A percentile compares a stretch with the other conserved stretches of the same genome.
Evolutionary conservation across 1,140 invertebrate genomes (phyloP).

Genomic region (Diorhabda elongata): DNA sequence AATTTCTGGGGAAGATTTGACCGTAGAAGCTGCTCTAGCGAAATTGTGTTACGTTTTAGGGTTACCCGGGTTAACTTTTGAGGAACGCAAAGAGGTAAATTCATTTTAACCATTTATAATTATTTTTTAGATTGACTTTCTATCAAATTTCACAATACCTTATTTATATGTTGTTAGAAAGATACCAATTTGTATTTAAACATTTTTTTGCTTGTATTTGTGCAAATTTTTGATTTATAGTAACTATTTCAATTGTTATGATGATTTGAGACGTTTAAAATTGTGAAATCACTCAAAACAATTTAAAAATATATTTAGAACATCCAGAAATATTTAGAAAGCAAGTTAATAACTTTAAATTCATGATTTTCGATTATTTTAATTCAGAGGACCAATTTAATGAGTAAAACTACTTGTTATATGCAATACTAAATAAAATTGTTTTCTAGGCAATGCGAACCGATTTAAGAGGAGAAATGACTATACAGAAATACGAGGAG

Average conservation of each 20-base stretch:
- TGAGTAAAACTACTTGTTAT: no score
- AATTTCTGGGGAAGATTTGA: constrained; percentile 90
- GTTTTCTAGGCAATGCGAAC: constrained; percentile 68
- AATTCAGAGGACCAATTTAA: no score
- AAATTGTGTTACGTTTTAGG: constrained; percentile 86
- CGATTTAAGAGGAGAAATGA: constrained; percentile 70
- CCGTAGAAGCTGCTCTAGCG: constrained; percentile 86
- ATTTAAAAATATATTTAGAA: no score
- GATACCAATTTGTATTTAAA: no score
- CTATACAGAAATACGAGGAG: constrained; percentile 28
- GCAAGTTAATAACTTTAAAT: no score
- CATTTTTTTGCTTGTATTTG: no score
- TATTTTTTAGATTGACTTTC: background rate
- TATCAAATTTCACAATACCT: background rate
- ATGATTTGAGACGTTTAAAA: no score
- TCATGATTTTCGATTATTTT: no score
- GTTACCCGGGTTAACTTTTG: constrained; percentile 13
- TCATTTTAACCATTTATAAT: background rate
- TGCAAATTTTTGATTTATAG: no score
- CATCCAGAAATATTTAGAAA: no score
- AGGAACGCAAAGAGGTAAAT: constrained; percentile 29
- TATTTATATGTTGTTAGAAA: background rate
- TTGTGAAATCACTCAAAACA: no score
- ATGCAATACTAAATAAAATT: background rate
- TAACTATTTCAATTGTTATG: no score